These are phyloP conservation scores for Sorex fumeus DNA, from an alignment of 2,113 vertebrate species.

Conservation along the genomic window DNA sequence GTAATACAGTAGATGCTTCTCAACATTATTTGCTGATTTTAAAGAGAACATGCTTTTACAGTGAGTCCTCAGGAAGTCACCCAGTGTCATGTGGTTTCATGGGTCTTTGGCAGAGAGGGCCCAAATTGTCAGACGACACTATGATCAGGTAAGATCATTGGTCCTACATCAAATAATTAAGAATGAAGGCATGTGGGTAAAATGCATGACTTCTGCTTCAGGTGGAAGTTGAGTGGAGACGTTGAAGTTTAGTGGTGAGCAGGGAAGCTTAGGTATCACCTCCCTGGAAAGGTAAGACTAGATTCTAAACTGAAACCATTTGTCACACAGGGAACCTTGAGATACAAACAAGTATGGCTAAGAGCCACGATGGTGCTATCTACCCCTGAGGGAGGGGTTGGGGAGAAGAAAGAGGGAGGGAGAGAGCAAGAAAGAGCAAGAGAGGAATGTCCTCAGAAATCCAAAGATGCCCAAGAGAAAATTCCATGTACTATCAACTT, in stretches of 20 bases:
- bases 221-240: neutral
- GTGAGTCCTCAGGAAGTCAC: neutral
- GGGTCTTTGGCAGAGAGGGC: neutral
- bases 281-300: no score
- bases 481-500: no score
- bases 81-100: neutral
- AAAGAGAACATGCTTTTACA: constrained; percentile 6
- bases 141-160: neutral
- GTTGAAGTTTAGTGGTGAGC: neutral
- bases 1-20: neutral
- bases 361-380: no score
- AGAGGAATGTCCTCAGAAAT: no score
- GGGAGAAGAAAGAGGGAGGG: no score
- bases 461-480: no score
- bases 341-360: neutral
- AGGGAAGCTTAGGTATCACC: no score
- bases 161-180: neutral
- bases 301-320: neutral
- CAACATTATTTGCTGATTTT: neutral
- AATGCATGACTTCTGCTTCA: neutral
- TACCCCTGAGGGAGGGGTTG: no score
- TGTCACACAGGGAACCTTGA: neutral
- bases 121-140: neutral
- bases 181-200: neutral
- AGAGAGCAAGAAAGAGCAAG: no score